Base-by-base conservation (phyloP, 1,140 invertebrate genomes). In the Hylaeus anthracinus region DNA sequence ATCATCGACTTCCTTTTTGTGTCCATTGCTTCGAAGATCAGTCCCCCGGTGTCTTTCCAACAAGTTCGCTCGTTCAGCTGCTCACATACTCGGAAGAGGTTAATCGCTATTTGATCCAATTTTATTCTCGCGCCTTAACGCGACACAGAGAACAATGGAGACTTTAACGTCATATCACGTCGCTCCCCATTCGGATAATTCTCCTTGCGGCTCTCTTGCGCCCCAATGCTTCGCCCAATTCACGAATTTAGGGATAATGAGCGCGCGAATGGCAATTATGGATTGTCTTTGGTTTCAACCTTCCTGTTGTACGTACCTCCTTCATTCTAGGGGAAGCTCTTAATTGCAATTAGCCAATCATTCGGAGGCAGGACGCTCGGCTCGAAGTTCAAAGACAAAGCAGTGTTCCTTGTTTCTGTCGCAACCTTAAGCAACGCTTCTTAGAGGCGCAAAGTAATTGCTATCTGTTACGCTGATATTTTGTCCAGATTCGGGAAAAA, bases 71-170 rank as follows among this genome's bases (percentile, higher is more conserved):
- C 83, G 65, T 71, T 60, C 72, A 72, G 55, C 76, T 79, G 75
- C 67, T 76, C 76, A 71, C 70, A 81, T 69, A 86, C 76, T 73
- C 72, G 53, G 85, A 77, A 71, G 89, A 91, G 92, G 92, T 93
- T 92, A 92, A 93, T 92, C 89, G 90, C 90, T 91, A 92, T 90
- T 93, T 92, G 92, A 93, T 92, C 92, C 77, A 93, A 93, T 92
- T 93, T 92, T 88, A 91, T 90, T 88, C 85, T 88, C 83, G 83
- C 83, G 84, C 82, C 88, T 90, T 89, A 89, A 86, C 78, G 71
- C 83, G 72, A 79, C 70, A 83, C 75, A 61, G 71, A 83, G 88
- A 90, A 90, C 88, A 90, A 89, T 89, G 86, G 81, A 73, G 83
- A 86, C 85, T 88, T 86, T 82, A 79, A 81, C 78, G 80, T 81